Base-by-base conservation (phyloP, 2,888 invertebrate species). In the Melanchra persicariae region DNA sequence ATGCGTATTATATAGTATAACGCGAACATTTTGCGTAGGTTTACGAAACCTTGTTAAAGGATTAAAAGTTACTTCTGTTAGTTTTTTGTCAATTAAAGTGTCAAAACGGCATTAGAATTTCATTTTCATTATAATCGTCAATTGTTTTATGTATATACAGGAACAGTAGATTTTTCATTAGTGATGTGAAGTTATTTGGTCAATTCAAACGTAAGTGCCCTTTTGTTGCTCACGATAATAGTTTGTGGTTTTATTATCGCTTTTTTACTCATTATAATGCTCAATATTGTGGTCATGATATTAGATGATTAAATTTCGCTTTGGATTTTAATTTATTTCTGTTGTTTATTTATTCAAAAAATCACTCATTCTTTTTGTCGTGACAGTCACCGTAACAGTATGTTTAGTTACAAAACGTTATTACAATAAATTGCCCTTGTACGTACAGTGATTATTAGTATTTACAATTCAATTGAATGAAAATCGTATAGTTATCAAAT, bases 261-360 rank as follows among this genome's bases (percentile, higher is more conserved):
- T 91, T 92, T 90, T 89, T 95, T 95, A 95, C 95, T 95, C 95
- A 95, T 93, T 91, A 88, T 89, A 95, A 95, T 96, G 95, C 95
- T 96, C 95, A 96, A 95, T 93, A 90, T 91, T 93, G 89, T 92
- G 91, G 90, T 93, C 93, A 93, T 94, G 94, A 94, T 94, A 94
- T 94, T 95, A 94, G 93, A 91, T 90, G 85, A 91, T 93, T 91
- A 89, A 90, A 86, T 79, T 88, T 91, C 82, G 83, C 87, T 90
- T 91, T 88, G 87, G 88, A 85, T 91, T 92, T 89, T 93, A 90
- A 92, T 92, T 93, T 93, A 93, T 92, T 91, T 90, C 87, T 88
- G 79, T 92, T 92, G 91, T 91, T 93, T 90, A 87, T 86, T 86
- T 87, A 79, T 80, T 83, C 73, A 75, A 75, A 82, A 34, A 85